Percentiles rank a stretch among this genome's conserved stretches.
These are phyloP conservation scores for Oligia fasciuncula DNA, from an alignment of 2,888 invertebrate genomes.

Conservation along the genomic window DNA sequence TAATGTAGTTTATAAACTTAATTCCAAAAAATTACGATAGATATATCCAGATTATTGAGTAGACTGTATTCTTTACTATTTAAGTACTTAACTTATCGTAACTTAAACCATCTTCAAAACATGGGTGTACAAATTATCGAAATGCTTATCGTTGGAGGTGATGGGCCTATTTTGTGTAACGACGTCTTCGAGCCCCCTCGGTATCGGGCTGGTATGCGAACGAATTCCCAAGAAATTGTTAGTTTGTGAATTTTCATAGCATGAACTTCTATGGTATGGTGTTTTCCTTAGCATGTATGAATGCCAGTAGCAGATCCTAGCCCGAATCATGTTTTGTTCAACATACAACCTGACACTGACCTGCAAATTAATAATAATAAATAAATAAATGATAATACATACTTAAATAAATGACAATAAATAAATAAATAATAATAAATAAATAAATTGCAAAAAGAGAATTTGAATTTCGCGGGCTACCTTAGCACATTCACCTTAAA, in stretches of 20 bases:
- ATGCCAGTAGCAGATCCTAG: not conserved
- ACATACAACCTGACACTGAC: no score
- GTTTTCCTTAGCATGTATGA: not conserved
- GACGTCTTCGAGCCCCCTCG: conserved; percentile 40
- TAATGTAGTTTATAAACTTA: not conserved
- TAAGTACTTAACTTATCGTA: no score
- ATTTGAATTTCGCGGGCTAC: no score
- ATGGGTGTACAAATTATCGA: not conserved
- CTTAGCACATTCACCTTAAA: no score
- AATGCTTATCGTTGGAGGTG: conserved; percentile 5
- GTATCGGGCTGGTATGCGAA: conserved; percentile 51
- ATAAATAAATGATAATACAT: no score
- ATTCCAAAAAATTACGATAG: not conserved
- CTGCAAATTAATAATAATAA: no score
- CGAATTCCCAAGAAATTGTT: conserved; percentile 56
- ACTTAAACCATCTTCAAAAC: not conserved
- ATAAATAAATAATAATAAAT: no score
- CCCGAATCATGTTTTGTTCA: no score
- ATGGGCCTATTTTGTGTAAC: conserved; percentile 50
- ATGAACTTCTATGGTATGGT: not conserved
- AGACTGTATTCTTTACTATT: not conserved
- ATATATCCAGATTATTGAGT: not conserved
- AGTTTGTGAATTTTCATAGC: conserved; percentile 40
- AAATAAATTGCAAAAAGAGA: no score
- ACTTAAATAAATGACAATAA: no score